A percentile compares a stretch with the other conserved stretches of the same genome.
Evolutionary conservation across 2,888 invertebrate genomes (phyloP).

Genomic region (Phalera bucephala): DNA sequence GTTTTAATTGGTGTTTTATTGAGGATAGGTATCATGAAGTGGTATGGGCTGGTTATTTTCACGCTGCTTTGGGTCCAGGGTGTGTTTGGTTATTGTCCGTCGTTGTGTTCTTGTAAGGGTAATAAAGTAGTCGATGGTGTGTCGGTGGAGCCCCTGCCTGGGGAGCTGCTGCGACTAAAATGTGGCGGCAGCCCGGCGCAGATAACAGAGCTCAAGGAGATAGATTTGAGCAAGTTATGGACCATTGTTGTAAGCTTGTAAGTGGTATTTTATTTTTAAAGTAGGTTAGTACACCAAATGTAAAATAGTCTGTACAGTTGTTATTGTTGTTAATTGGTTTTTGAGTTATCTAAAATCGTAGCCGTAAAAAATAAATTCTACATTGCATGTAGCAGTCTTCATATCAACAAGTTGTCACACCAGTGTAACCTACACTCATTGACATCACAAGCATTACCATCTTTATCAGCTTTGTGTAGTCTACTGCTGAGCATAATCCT

Average conservation of each 20-base stretch:
- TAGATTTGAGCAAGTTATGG: slow-evolving; percentile 84
- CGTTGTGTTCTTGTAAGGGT: slow-evolving; percentile 82
- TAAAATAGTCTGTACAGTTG: too few relatives aligned
- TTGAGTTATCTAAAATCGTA: too few relatives aligned
- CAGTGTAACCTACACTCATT: too few relatives aligned
- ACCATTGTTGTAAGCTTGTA: slow-evolving; percentile 86
- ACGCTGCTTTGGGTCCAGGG: slow-evolving; percentile 46
- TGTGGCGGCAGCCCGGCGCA: slow-evolving; percentile 84
- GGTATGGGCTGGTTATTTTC: slow-evolving; percentile 50
- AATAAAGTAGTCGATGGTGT: slow-evolving; percentile 79
- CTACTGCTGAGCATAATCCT: too few relatives aligned
- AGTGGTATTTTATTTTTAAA: too few relatives aligned
- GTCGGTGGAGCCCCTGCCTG: slow-evolving; percentile 76
- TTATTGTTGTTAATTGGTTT: too few relatives aligned
- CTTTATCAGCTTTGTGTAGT: too few relatives aligned
- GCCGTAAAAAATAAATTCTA: too few relatives aligned
- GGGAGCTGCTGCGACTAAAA: slow-evolving; percentile 83
- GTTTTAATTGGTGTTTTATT: slow-evolving; percentile 62
- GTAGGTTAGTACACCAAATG: too few relatives aligned
- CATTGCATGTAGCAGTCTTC: too few relatives aligned
- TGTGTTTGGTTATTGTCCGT: slow-evolving; percentile 64
- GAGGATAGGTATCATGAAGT: slow-evolving; percentile 65
- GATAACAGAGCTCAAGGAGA: slow-evolving; percentile 83
- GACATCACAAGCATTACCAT: too few relatives aligned
- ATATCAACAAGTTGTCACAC: too few relatives aligned